Evolutionary conservation across 2,797 vertebrate species (phyloP).

Genomic region (Pampus argenteus): DNA sequence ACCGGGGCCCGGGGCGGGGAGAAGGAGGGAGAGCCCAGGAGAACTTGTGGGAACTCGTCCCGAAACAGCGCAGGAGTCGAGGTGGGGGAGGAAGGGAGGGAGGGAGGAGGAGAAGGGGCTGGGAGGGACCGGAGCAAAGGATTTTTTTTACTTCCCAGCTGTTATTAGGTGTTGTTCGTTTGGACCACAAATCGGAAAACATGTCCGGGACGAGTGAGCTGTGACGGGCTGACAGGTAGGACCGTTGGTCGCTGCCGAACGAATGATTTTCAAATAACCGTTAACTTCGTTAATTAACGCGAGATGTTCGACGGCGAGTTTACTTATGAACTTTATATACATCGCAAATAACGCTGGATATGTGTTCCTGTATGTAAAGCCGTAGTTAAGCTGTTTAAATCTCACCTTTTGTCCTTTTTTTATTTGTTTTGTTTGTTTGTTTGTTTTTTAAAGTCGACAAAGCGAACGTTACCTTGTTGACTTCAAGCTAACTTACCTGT

Average conservation of each 20-base stretch:
- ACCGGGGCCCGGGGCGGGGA: slow-evolving; percentile 46
- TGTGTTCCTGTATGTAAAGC: not conserved
- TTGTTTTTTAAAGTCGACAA: not conserved
- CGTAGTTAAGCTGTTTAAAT: not conserved
- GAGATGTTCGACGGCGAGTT: slow-evolving; percentile 15
- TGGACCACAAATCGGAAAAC: slow-evolving; percentile 38
- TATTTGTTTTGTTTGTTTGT: too few relatives aligned
- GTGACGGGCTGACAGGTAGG: slow-evolving; percentile 69
- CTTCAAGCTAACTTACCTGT: slow-evolving; percentile 29
- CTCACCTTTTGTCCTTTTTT: not conserved
- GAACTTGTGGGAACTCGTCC: slow-evolving; percentile 71
- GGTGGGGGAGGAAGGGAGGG: not conserved
- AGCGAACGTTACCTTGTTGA: not conserved
- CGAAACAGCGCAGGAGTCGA: slow-evolving; percentile 32
- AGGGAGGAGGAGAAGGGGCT: not conserved
- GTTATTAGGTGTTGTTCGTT: slow-evolving; percentile 37
- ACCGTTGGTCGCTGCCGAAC: not conserved
- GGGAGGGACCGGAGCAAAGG: slow-evolving; percentile 49
- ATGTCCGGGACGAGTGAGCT: slow-evolving; percentile 46
- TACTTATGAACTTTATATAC: not conserved
- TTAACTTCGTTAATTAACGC: slow-evolving; percentile 7
- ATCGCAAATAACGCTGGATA: not conserved
- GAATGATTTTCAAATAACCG: not conserved
- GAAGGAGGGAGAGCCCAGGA: slow-evolving; percentile 13
- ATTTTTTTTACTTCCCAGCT: slow-evolving; percentile 34